Conservation (phyloP, 1,140 invertebrate species). For the Drosophila rufa region DNA sequence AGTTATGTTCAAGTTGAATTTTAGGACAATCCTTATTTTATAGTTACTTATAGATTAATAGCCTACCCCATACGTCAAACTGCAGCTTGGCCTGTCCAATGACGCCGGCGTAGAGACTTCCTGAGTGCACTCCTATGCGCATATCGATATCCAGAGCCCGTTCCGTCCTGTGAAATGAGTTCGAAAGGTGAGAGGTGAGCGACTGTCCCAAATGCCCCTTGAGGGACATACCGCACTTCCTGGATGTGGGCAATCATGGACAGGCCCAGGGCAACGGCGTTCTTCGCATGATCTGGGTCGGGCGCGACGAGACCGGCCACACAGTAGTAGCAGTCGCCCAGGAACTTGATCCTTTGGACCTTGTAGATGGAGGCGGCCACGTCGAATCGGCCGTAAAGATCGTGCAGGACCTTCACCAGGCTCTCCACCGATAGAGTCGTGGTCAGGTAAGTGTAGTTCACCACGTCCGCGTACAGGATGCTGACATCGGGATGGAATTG, state of each 20-base stretch:
- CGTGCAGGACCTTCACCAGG: slow-evolving; percentile 95
- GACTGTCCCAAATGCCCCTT: not conserved
- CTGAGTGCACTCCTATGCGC: slow-evolving; percentile 97
- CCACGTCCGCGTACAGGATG: slow-evolving; percentile 98
- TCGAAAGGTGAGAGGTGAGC: not conserved
- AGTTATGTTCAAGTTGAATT: too few relatives aligned
- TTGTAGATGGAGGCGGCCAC: slow-evolving; percentile 91
- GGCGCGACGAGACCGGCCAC: slow-evolving; percentile 93
- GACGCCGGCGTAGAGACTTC: slow-evolving; percentile 95
- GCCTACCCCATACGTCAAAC: slow-evolving; percentile 96
- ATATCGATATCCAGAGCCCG: slow-evolving; percentile 95
- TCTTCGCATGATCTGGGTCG: slow-evolving; percentile 91
- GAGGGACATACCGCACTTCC: slow-evolving; percentile 87
- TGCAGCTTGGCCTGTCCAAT: slow-evolving; percentile 97
- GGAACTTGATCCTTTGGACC: slow-evolving; percentile 94
- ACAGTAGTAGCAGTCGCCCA: slow-evolving; percentile 97
- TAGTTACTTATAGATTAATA: too few relatives aligned
- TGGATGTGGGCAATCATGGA: slow-evolving; percentile 96
- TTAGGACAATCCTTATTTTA: too few relatives aligned
- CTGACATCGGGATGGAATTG: slow-evolving; percentile 95
- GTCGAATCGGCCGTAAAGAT: slow-evolving; percentile 97
- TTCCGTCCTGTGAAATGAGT: slow-evolving; percentile 86
- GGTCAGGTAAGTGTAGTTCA: slow-evolving; percentile 96
- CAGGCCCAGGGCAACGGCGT: slow-evolving; percentile 93
- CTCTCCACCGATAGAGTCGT: slow-evolving; percentile 91